Percentiles rank a stretch among this genome's conserved stretches.
Conservation (phyloP, 2,888 invertebrate genomes). For the Automeris io region DNA sequence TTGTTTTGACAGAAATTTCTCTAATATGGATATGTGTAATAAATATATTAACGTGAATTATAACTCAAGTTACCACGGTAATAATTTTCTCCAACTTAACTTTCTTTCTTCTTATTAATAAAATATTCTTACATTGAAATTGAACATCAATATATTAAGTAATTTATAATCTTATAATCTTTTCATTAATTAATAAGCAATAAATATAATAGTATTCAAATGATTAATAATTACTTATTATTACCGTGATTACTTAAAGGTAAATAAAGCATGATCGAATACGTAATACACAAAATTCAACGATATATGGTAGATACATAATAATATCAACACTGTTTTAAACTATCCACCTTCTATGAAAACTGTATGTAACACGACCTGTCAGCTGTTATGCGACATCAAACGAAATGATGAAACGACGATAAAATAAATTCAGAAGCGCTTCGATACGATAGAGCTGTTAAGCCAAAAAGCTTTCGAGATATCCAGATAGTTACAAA, state of each 20-base stretch:
- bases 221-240: neutral
- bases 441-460: too few species aligned
- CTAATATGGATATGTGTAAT: too few species aligned
- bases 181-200: neutral
- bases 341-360: neutral
- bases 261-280: constrained; percentile 2
- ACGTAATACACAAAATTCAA: neutral
- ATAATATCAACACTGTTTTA: neutral
- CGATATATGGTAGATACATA: neutral
- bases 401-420: too few species aligned
- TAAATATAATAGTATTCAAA: neutral
- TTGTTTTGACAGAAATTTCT: constrained; percentile 37
- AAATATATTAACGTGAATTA: neutral
- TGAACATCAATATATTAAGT: too few species aligned
- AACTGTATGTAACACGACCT: neutral
- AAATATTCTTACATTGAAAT: too few species aligned
- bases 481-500: too few species aligned
- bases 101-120: too few species aligned
- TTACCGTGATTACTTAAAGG: neutral
- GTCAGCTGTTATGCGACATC: too few species aligned
- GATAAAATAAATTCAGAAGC: too few species aligned
- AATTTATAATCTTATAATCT: neutral
- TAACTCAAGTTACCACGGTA: neutral
- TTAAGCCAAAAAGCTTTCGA: too few species aligned
- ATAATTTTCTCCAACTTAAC: neutral